Base-by-base conservation (phyloP, 2,113 vertebrate genomes). In the Melozone crissalis region DNA sequence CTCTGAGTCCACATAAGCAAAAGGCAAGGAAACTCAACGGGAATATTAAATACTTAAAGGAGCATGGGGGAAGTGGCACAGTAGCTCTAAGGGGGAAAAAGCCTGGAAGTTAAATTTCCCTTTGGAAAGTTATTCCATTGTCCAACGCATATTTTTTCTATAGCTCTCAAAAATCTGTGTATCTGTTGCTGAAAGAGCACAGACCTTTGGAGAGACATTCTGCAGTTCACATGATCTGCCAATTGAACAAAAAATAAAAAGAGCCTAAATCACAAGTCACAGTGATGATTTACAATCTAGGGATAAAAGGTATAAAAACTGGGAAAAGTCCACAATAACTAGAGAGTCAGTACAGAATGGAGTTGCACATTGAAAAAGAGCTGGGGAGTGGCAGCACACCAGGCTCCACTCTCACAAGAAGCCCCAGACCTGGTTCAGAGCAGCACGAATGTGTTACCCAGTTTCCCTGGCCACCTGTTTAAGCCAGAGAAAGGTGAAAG, bases 231-330 rank as follows among this genome's bases (percentile, higher is more conserved):
- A 26, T 6, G 19, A 63, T 49, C 58, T 49, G 18, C n/a, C 59
- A 73, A 47, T 52, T 62, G 44, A 41, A 68, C 20, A 49, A 57
- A 46, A 51, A 41, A 68, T 17, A 49, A 57, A 46, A 19, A 5
- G 16, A 41, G 54, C 39, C 54, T 58, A 81, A 77, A 44, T 22
- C 39, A 67, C 58, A 84, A 54, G 15, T 49, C 28, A 72, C 31
- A 46, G 33, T 0, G 0, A 46, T 19, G 7, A 80, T 15, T 54
- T 39, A 69, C 9, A 57, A 5, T 28, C 21, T 30, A 72, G 27
- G 5, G 31, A n/a, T 37, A 76, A 59, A 51, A 35, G 13, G 8
- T 24, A 31, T 6, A 84, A 66, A 87, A 49, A 9, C 18, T 33
- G 26, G 28, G 5, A 1, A 47, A 65, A 22, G 20, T 1, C 20